Evolutionary conservation across 2,113 vertebrate species (phyloP).

Genomic region (Stercorarius parasiticus): DNA sequence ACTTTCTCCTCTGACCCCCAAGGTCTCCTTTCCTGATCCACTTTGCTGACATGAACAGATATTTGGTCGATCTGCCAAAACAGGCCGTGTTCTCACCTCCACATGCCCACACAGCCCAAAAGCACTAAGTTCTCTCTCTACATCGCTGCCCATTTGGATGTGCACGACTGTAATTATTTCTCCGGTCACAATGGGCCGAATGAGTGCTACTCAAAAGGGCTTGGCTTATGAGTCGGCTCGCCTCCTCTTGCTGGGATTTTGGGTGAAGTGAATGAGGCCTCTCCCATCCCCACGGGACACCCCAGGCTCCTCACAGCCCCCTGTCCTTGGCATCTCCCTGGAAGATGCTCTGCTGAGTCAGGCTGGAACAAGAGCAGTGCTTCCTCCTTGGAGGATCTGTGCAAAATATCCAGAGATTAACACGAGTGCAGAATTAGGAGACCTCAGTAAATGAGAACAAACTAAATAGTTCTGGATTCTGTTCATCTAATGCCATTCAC

Average conservation of each 20-base stretch:
- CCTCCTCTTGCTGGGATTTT: not conserved
- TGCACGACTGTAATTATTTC: not conserved
- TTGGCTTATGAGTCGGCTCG: not conserved
- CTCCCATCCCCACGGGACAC: not conserved
- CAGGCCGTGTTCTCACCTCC: not conserved
- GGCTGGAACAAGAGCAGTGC: not conserved
- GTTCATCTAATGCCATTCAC: not conserved
- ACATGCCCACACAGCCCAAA: not conserved
- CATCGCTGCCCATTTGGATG: not conserved
- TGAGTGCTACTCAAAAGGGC: not conserved
- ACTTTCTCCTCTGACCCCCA: not conserved
- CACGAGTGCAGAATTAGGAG: not conserved
- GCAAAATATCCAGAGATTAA: not conserved
- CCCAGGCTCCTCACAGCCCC: not conserved
- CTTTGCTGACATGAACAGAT: not conserved
- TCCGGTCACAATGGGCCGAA: rapidly evolving
- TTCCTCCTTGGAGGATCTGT: not conserved
- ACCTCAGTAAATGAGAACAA: not conserved
- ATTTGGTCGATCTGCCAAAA: not conserved
- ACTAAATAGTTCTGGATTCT: not conserved
- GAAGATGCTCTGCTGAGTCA: not conserved
- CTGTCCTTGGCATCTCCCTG: not conserved
- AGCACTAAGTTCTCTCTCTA: not conserved
- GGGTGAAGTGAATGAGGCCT: not conserved
- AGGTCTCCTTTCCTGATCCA: not conserved